Conservation (phyloP, 2,797 vertebrate species). For the Argentina silus region DNA sequence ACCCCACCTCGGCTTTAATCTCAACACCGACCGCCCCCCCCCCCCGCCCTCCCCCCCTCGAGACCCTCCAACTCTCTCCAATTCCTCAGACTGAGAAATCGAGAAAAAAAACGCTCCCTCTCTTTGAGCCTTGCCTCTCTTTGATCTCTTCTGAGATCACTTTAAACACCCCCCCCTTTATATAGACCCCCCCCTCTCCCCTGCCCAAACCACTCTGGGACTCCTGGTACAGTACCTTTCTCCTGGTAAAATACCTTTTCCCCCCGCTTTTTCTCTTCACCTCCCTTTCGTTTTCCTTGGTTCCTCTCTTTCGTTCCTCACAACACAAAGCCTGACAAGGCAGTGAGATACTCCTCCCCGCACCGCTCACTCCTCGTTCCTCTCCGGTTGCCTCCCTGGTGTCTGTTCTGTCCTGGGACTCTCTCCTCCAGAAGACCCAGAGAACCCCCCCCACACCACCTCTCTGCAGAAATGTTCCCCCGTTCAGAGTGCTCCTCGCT, state of each 20-base stretch:
- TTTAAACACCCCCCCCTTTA: constrained; percentile 68
- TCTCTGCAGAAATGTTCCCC: constrained; percentile 55
- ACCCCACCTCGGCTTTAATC: constrained; percentile 35
- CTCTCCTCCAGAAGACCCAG: constrained; percentile 46
- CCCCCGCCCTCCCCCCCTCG: constrained; percentile 36
- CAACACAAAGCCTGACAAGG: constrained; percentile 61
- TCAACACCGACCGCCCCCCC: constrained; percentile 17
- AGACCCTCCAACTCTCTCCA: constrained; percentile 47
- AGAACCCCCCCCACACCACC: not conserved
- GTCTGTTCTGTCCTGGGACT: constrained; percentile 27
- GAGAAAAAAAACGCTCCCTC: constrained; percentile 32
- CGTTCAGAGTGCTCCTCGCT: constrained; percentile 37
- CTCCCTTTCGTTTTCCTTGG: constrained; percentile 35
- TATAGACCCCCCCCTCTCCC: constrained; percentile 54
- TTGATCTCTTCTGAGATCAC: constrained; percentile 60
- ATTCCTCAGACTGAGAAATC: constrained; percentile 43
- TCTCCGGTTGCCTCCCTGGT: constrained; percentile 43
- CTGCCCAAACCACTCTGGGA: constrained; percentile 49
- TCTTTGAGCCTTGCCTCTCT: constrained; percentile 44
- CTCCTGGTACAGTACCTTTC: constrained; percentile 21
- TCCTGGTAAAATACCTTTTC: constrained; percentile 48
- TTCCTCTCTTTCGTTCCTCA: constrained; percentile 35
- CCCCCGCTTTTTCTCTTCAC: constrained; percentile 39
- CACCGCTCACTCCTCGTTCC: not conserved
- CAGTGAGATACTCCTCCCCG: constrained; percentile 7